Evolutionary conservation across 2,113 vertebrate species (phyloP).

Genomic region (Neodon shergylaensis): DNA sequence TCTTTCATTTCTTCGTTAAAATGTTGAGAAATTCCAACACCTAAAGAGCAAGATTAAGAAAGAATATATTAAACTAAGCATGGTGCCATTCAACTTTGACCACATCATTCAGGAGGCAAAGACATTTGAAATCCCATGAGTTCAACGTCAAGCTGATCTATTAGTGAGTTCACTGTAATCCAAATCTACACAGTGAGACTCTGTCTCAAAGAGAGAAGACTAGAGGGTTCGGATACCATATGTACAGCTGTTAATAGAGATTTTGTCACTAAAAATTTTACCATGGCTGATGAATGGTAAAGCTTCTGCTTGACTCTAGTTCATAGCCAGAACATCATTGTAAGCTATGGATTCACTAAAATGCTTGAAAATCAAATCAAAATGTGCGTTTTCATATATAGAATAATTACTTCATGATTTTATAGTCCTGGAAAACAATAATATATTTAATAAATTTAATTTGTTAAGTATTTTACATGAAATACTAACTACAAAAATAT

Average conservation of each 20-base stretch:
- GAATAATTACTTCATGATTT: constrained; percentile 10
- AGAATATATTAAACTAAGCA: rapidly evolving
- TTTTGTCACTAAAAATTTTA: not conserved
- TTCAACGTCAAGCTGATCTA: not conserved
- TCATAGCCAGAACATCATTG: not conserved
- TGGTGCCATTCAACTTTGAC: not conserved
- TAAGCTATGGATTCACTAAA: not conserved
- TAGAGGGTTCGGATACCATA: not conserved
- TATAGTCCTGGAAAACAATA: not conserved
- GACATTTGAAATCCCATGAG: not conserved
- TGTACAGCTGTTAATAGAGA: not conserved
- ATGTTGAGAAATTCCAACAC: not conserved
- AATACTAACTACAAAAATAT: constrained; percentile 5
- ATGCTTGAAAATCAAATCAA: constrained; percentile 40
- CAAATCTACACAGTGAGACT: not conserved
- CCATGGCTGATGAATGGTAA: not conserved
- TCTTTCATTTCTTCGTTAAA: not conserved
- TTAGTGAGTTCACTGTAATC: not conserved
- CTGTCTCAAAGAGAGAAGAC: not conserved
- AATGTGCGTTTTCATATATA: not conserved
- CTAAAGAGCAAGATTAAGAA: not conserved
- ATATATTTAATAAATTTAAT: not conserved
- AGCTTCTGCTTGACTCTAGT: not conserved
- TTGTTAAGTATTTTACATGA: constrained; percentile 10
- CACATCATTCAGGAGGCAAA: not conserved